These are phyloP conservation scores for Eleutherodactylus coqui DNA, from an alignment of 2,797 vertebrate genomes.

Conservation along the genomic window DNA sequence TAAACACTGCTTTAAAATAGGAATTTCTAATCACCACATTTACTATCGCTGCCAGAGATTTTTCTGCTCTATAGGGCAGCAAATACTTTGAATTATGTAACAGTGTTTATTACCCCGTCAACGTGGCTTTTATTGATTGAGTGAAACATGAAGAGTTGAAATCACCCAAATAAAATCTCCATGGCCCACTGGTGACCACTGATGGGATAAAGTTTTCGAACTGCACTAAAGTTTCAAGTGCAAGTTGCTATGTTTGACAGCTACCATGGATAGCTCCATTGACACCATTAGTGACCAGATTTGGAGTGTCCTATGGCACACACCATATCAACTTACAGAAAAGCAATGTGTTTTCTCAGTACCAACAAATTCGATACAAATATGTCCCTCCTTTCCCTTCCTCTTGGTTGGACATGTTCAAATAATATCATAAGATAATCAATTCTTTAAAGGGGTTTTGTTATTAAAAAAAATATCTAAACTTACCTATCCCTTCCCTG, in stretches of 20 bases:
- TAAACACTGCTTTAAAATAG: conserved; percentile 6
- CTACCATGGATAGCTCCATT: neutral
- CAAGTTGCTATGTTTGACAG: neutral
- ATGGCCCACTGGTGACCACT: neutral
- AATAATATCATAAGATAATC: no score
- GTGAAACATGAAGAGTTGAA: neutral
- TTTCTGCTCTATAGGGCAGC: neutral
- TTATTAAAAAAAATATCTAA: no score
- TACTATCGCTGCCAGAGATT: neutral
- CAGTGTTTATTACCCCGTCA: neutral
- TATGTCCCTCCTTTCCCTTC: no score
- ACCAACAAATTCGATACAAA: no score
- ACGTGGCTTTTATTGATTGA: neutral
- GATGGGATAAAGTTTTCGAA: neutral
- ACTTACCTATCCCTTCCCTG: no score
- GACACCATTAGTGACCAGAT: no score
- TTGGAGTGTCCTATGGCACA: no score
- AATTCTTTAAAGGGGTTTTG: no score
- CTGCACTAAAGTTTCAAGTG: neutral
- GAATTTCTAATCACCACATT: neutral
- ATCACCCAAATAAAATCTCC: neutral
- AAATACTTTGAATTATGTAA: neutral
- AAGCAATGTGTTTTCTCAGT: neutral
- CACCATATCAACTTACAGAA: neutral
- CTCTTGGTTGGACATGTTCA: no score